Base-by-base conservation (phyloP, 2,888 invertebrate species). In the Drepanosiphum platanoidis region DNA sequence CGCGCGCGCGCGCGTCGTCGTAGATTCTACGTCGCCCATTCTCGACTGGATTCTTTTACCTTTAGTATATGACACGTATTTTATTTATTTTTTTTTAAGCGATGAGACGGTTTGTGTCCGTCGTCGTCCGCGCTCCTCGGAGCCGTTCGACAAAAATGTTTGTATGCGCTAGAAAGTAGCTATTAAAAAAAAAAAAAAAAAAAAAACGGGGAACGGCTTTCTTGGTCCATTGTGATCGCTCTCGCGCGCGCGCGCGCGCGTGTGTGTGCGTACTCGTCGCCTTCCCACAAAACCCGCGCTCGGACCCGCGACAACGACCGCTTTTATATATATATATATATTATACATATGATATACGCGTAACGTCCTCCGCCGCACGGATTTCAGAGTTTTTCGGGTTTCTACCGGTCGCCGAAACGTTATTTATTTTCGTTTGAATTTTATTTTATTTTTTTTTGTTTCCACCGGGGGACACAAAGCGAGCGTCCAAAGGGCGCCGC, bases 81-180 rank as follows among this genome's bases (percentile, higher is more conserved):
- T 84, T 66, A 46, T 42, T 34, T 81, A 70, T 61, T 82, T 61
- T n/a, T 64, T 82, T 39, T 66, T 39, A 75, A 75, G 34, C 75
- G 84, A 84, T 68, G 68, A 77, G 77, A 84, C 84, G 84, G 46
- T 84, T 77, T 58, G 74, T 66, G 75, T 83, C 81, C 82, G 75
- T 70, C 75, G 42, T 74, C 46, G 27, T 70, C 75, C 64, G 83
- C 46, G 27, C 81, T 13, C 82, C 36, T 9, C 34, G 72, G 75
- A 61, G 68, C 68, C 77, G 84, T 84, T 75, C 75, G 84, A 84
- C 75, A 84, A 84, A 84, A 84, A 84, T 77, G 66, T 84, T 84
- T 84, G 84, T 77, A 75, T 68, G 84, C 75, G 75, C 84, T 84
- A 84, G 84, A 84, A 84, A 84, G 84, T 84, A 52, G 84, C 84